These are phyloP conservation scores for Protobothrops flavoviridis DNA, from an alignment of 2,113 vertebrate genomes.

Conservation along the genomic window DNA sequence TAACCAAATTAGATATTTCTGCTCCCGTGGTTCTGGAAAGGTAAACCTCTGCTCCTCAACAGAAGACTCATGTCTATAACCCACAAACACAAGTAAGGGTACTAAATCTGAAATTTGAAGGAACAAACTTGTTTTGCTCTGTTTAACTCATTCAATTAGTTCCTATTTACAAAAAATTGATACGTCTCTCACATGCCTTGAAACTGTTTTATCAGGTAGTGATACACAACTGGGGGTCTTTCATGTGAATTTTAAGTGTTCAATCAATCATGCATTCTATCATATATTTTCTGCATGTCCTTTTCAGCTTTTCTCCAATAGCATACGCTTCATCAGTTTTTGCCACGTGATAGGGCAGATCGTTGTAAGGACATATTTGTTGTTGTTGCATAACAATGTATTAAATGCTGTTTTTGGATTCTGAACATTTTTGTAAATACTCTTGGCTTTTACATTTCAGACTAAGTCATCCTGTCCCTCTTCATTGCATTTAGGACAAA, in stretches of 20 bases:
- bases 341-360: background rate
- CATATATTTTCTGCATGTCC: background rate
- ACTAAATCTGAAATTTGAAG: background rate
- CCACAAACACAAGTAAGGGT: background rate
- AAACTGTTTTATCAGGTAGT: background rate
- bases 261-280: background rate
- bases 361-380: background rate
- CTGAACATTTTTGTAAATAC: background rate
- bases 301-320: background rate
- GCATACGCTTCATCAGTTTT: background rate
- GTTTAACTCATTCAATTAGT: background rate
- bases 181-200: background rate
- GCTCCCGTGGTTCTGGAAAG: background rate
- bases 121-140: background rate
- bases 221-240: background rate
- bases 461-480: background rate
- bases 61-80: background rate
- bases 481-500: background rate
- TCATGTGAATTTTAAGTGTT: background rate
- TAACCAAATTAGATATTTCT: background rate
- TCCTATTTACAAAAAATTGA: background rate
- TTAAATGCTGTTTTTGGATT: background rate
- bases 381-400: background rate
- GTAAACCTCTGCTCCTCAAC: background rate
- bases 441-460: background rate